Evolutionary conservation across 92 coral and sea anemone species (phyloP), one percentile per base, ranked within the genome.

Genomic region (Zoanthus gigantus): DNA sequence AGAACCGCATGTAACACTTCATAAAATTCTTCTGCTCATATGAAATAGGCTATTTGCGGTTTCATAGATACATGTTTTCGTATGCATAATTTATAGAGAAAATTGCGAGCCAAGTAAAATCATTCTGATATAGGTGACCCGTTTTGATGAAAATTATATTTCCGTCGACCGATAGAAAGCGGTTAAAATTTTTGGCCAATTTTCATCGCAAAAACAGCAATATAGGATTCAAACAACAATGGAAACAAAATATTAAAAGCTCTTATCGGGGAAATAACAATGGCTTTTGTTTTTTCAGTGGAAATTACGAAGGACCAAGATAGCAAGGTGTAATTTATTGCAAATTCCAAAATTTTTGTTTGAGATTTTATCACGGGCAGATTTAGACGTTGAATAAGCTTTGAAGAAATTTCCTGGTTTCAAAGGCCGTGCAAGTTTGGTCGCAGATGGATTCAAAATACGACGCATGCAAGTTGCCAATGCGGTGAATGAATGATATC

Each of bases 1-100:
- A 77, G 4, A 77, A 32, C 82, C 82, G 15, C 67, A 77, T 63
- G 58, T 63, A 77, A 53, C 54, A 56, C 82, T 15, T 58, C 15
- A 31, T 23, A 77, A 77, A 52, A 77, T 30, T 16, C 18, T 77
- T 53, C 7, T 11, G 17, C 65, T 32, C 9, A 50, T 80, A 45
- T 45, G 58, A 63, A 54, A 80, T 52, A 37, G 18, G 23, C 42
- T 31, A 44, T 63, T 67, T 42, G 85, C 65, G 85, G 85, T 28
- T 72, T 80, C 74, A 16, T 18, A 31, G n/a, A 78, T 3, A 15
- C 48, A 45, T 37, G 74, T 63, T 61, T 28, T 18, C 23, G 45
- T 18, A 65, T 80, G 57, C 74, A 80, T 80, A 65, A 80, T 65
- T 4, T 10, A 80, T 80, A 16, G 15, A 1, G 71, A 58, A 42